Base-by-base conservation (phyloP, 1,140 invertebrate species). In the Drosophila eugracilis region DNA sequence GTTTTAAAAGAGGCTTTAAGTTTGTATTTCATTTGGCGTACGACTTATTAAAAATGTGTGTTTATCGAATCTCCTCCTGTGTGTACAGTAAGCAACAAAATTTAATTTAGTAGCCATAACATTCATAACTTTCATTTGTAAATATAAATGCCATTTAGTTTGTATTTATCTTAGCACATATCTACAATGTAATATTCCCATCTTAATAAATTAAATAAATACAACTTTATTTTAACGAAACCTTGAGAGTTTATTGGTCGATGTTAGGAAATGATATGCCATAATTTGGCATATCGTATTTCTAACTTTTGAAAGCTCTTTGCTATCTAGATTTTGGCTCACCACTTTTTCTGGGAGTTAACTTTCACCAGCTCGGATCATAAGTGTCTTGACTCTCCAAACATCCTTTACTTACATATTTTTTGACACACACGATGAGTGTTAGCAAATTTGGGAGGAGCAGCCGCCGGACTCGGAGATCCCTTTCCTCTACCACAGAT, bases 1-100 rank as follows among this genome's bases (percentile, higher is more conserved):
- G 53, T 74, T 71, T 55, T 70, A 50, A 58, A 73, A 88, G 83
- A 88, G 81, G 83, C 83, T 86, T 77, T 81, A 63, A 74, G 81
- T 85, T 85, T 74, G 67, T 75, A 86, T 77, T 75, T 75, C 21
- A 52, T 75, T 55, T 55, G 53, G 39, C 54, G 26, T 58, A 45
- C 54, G 32, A 15, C 54, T 62, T 60, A 28, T 15, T 28, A 14
- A 19, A 44, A 42, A 50, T 57, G 50, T 55, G 36, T 48, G 34
- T 60, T 44, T 12, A 63, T 41, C 47, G 49, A 80, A 69, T 75
- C 72, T 75, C 72, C 60, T 36, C 72, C 60, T 36, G 47, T 36
- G 36, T 73, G 57, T 74, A 74, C 57, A 74, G 47, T 60, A 28
- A 45, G 48, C 45, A 44, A 42, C 44, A 22, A 55, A 54, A 77